Conservation (phyloP, 2,113 vertebrate genomes). For the Connochaetes taurinus region DNA sequence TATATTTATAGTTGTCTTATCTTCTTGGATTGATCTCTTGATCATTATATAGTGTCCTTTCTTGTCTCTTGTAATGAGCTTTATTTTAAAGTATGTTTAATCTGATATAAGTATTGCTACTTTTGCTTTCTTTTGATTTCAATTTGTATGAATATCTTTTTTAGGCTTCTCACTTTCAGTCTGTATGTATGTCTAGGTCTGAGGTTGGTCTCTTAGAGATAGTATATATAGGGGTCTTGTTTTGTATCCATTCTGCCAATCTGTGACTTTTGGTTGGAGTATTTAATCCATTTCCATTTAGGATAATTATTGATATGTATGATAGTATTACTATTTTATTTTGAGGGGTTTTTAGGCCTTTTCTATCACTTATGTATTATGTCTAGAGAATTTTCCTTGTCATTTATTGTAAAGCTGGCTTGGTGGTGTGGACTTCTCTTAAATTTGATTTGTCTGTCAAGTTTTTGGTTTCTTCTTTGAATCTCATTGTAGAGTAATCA, state of each 20-base stretch:
- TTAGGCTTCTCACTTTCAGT: neutral
- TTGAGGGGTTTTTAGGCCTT: neutral
- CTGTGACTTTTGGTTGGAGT: neutral
- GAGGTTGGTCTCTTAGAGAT: neutral
- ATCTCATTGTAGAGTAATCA: neutral
- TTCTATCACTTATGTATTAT: neutral
- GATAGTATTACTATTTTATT: neutral
- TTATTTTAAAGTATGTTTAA: neutral
- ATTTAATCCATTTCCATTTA: neutral
- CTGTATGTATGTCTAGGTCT: neutral
- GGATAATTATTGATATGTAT: neutral
- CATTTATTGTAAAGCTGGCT: neutral
- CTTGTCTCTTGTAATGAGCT: neutral
- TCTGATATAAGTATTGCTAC: neutral
- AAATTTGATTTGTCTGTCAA: neutral
- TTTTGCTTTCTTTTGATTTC: neutral
- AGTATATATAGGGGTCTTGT: neutral
- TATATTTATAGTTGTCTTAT: neutral
- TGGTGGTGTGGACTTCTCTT: neutral
- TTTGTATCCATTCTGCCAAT: neutral
- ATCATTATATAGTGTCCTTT: neutral
- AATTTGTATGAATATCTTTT: neutral
- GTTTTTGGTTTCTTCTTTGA: neutral
- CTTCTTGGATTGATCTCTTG: neutral
- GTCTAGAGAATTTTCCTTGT: neutral